A percentile compares a stretch with the other conserved stretches of the same genome.
Conservation (phyloP, 2,888 invertebrate species). For the Pandemis heparana region DNA sequence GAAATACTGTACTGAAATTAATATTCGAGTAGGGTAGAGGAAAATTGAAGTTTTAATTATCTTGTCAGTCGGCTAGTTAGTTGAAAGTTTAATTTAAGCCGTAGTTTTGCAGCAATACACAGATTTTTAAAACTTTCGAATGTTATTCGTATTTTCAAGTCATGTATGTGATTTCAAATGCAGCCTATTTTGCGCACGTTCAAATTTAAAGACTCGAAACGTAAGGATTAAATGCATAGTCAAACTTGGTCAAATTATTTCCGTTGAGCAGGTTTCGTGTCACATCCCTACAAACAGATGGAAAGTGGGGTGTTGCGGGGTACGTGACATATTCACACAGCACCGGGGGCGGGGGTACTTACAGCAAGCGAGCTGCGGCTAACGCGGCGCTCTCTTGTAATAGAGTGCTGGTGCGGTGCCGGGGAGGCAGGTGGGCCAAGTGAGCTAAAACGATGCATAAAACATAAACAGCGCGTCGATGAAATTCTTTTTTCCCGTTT, state of each 20-base stretch:
- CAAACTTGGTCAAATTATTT: not conserved
- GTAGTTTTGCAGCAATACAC: too few relatives aligned
- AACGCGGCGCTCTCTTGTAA: constrained; percentile 70
- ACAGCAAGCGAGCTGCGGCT: constrained; percentile 65
- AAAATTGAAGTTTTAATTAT: too few relatives aligned
- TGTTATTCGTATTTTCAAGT: too few relatives aligned
- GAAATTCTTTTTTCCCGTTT: constrained; percentile 35
- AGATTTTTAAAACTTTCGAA: too few relatives aligned
- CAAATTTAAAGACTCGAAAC: too few relatives aligned
- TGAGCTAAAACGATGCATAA: constrained; percentile 52
- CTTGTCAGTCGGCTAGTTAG: too few relatives aligned
- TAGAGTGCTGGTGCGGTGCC: constrained; percentile 64
- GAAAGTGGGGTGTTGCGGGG: constrained; percentile 59
- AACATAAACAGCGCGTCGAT: constrained; percentile 44
- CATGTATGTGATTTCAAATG: too few relatives aligned
- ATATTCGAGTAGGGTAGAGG: too few relatives aligned
- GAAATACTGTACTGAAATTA: too few relatives aligned
- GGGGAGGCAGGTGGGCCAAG: constrained; percentile 46
- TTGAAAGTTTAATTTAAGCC: too few relatives aligned
- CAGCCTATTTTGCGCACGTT: too few relatives aligned
- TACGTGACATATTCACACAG: constrained; percentile 79
- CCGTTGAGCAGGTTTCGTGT: constrained; percentile 59
- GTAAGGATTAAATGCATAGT: not conserved
- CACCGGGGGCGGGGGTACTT: constrained; percentile 71
- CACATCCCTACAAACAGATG: constrained; percentile 57